Base-by-base conservation (phyloP, 2,888 invertebrate genomes). In the Corythucha ciliata region DNA sequence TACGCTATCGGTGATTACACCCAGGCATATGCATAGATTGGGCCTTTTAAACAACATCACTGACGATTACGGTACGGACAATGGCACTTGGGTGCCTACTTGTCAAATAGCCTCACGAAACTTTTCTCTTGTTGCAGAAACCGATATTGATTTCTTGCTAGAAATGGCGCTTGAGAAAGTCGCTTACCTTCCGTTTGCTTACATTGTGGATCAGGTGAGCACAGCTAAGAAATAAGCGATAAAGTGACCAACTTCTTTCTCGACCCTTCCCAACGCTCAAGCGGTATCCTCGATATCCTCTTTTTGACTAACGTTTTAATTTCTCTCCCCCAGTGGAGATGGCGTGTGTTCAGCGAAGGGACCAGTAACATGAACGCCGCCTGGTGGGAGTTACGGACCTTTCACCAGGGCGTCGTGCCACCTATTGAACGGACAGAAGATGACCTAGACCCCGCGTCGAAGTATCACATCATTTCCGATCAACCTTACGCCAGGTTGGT, bases 391-490 rank as follows among this genome's bases (percentile, higher is more conserved):
- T 69, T 83, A 64, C 74, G 81, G 47, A 66, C 84, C 1, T 71
- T 79, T 48, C 81, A 79, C 64, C 72, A 83, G 74, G 87, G 87
- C 1, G 74, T 88, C 0, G 72, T 80, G 1, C 85, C 86, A 4
- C 84, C 87, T 0, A 66, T 77, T 4, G 66, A 74, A 3, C 71
- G 89, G 59, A 74, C 75, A 0, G 84, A 85, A 64, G 71, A 75
- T 0, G 83, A 89, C 66, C 86, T 90, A 60, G 89, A 90, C 64
- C 80, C 89, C 1, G 88, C 81, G 2, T 76, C 88, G 1, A 90
- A 89, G 63, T 83, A 83, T 64, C 89, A 90, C 63, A 72, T 90
- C 6, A 78, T 84, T 4, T 80, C 83, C 3, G 84, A 88, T 67
- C 70, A 71, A 51, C 70, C 72, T 12, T 74, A 74, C 47, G 66